A percentile compares a stretch with the other conserved stretches of the same genome.
Conservation (phyloP, 2,797 vertebrate genomes). For the Acanthiza pusilla region DNA sequence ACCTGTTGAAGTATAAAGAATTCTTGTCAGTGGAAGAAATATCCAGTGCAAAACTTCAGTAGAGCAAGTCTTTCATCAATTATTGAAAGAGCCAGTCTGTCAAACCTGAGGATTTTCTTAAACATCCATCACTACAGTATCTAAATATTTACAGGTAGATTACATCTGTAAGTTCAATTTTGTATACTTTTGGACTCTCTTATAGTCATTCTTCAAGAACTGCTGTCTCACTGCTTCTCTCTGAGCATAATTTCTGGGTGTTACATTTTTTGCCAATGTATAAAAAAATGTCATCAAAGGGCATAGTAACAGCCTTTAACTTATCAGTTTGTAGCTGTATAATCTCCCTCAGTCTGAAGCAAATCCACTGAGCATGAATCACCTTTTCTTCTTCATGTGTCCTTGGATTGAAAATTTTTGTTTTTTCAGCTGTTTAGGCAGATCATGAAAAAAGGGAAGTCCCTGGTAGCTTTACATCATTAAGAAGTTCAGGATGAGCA, state of each 20-base stretch:
- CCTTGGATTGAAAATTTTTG: not conserved
- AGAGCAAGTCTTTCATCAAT: not conserved
- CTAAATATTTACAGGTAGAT: conserved; percentile 23
- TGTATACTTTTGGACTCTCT: not conserved
- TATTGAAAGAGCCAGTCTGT: not conserved
- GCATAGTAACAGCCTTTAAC: not conserved
- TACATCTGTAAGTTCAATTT: not conserved
- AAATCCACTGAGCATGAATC: not conserved
- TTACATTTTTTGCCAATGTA: not conserved
- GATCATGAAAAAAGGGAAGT: not conserved
- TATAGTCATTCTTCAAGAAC: not conserved
- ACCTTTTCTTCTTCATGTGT: not conserved
- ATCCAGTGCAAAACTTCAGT: not conserved
- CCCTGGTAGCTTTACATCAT: not conserved
- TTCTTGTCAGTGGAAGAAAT: not conserved
- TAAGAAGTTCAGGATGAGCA: not conserved
- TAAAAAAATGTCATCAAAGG: not conserved
- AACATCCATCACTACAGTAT: not conserved
- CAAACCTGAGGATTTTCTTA: not conserved
- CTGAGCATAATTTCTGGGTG: not conserved
- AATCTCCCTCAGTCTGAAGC: not conserved
- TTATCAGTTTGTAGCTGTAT: not conserved
- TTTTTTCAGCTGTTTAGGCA: not conserved
- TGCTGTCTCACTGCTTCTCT: not conserved
- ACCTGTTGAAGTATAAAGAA: not conserved